These are phyloP conservation scores for Diorhabda sublineata DNA, from an alignment of 1,140 invertebrate genomes.

Conservation along the genomic window DNA sequence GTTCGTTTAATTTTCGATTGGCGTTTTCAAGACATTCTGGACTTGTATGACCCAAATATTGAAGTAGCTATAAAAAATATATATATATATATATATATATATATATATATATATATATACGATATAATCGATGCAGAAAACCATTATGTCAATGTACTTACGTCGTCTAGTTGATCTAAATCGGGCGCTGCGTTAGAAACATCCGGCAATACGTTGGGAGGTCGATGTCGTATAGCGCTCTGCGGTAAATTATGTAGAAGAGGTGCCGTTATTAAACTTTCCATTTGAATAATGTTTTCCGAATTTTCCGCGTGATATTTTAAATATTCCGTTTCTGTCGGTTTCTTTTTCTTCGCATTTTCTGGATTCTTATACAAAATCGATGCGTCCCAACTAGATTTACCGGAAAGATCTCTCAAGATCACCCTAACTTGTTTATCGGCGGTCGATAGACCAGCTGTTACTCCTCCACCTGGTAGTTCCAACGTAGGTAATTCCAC, in stretches of 20 bases:
- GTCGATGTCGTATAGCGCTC: conserved; percentile 65
- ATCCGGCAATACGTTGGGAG: conserved; percentile 71
- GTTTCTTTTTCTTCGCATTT: conserved; percentile 27
- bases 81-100: too few species aligned
- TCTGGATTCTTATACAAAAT: conserved; percentile 75
- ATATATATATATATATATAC: neutral
- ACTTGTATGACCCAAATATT: conserved; percentile 88
- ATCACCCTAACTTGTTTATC: conserved; percentile 78
- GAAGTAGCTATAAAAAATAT: conserved; percentile 64
- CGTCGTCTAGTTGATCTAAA: conserved; percentile 90
- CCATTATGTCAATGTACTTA: conserved; percentile 48
- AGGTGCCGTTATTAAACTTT: conserved; percentile 44
- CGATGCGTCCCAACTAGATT: conserved; percentile 93
- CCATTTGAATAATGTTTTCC: conserved; percentile 35
- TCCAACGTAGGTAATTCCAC: conserved; percentile 88
- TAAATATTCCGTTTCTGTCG: neutral
- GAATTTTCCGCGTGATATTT: conserved; percentile 3
- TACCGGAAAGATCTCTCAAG: conserved; percentile 90
- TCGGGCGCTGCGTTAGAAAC: conserved; percentile 79
- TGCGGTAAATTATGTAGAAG: conserved; percentile 52
- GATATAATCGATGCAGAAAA: neutral
- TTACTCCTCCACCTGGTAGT: conserved; percentile 78
- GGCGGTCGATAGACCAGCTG: conserved; percentile 62
- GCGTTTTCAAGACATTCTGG: conserved; percentile 79
- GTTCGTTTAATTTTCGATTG: conserved; percentile 66